Evolutionary conservation across 2,888 invertebrate species (phyloP).

Genomic region (Trileptium ribeirensis): DNA sequence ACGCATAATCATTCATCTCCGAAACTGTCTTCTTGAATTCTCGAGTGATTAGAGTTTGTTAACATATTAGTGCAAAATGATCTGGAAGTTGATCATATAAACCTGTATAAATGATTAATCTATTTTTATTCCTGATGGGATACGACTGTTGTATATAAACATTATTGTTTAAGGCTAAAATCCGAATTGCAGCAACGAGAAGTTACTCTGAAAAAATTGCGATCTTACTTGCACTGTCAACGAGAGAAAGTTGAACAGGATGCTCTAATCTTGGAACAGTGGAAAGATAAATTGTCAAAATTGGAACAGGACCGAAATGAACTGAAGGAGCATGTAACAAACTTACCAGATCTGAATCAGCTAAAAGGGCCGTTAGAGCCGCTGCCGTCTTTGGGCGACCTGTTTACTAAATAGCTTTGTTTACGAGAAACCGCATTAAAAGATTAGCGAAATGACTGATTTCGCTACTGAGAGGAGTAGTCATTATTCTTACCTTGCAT

Average conservation of each 20-base stretch:
- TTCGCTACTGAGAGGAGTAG: no score
- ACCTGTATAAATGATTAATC: no score
- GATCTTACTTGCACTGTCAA: constrained; percentile 9
- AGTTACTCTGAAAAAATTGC: neutral
- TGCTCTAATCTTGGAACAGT: constrained; percentile 8
- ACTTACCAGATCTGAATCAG: neutral
- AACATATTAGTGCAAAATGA: no score
- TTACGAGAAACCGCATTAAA: no score
- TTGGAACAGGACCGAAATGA: constrained; percentile 9
- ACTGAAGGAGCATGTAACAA: constrained; percentile 8
- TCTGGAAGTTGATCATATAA: no score
- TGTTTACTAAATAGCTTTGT: constrained; percentile 7
- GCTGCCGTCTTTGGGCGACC: constrained; percentile 1
- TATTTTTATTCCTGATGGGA: no score
- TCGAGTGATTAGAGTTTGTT: no score
- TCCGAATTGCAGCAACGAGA: neutral
- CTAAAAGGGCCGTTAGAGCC: constrained; percentile 1
- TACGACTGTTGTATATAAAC: no score
- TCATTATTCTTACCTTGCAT: no score
- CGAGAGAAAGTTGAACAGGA: constrained; percentile 8
- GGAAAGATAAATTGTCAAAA: constrained; percentile 5
- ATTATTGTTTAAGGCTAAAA: constrained; percentile 5
- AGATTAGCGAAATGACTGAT: no score
- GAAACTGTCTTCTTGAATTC: no score
- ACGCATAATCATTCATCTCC: no score